Percentiles rank a stretch among this genome's conserved stretches.
These are phyloP conservation scores for Palloptera scutellata DNA, from an alignment of 2,888 invertebrate genomes.

Conservation along the genomic window DNA sequence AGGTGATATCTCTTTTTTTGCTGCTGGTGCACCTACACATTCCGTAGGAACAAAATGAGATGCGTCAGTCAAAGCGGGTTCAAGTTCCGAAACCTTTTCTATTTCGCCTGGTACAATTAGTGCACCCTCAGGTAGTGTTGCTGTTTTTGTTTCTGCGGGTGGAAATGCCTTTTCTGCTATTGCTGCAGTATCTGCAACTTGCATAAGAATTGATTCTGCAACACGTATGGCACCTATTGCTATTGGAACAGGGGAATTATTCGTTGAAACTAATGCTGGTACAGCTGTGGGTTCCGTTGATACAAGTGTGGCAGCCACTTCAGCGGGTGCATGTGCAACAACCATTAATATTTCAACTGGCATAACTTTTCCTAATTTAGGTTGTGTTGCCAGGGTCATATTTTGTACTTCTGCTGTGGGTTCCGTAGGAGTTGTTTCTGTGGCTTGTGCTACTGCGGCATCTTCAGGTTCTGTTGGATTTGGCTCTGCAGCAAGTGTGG, in stretches of 20 bases:
- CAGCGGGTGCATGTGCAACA: neutral
- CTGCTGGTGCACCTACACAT: neutral
- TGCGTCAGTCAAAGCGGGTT: too few species aligned
- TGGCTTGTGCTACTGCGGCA: neutral
- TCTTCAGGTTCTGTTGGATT: too few species aligned
- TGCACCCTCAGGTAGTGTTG: too few species aligned
- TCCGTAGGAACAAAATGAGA: too few species aligned
- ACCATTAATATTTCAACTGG: neutral
- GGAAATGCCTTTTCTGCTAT: neutral
- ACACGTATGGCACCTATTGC: neutral
- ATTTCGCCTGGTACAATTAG: too few species aligned
- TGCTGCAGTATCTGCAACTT: neutral
- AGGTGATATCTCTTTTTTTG: neutral
- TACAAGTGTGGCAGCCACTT: neutral
- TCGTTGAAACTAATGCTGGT: neutral
- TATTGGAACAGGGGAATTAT: neutral
- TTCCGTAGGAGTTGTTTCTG: too few species aligned
- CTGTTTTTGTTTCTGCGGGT: neutral
- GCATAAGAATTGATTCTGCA: neutral
- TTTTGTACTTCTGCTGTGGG: neutral
- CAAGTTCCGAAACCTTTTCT: too few species aligned
- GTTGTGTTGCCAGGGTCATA: neutral
- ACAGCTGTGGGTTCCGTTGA: too few species aligned
- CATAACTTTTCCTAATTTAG: neutral
- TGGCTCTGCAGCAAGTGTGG: too few species aligned